These are phyloP conservation scores for Watsonalla cultraria DNA, from an alignment of 2,888 invertebrate genomes.

Conservation along the genomic window DNA sequence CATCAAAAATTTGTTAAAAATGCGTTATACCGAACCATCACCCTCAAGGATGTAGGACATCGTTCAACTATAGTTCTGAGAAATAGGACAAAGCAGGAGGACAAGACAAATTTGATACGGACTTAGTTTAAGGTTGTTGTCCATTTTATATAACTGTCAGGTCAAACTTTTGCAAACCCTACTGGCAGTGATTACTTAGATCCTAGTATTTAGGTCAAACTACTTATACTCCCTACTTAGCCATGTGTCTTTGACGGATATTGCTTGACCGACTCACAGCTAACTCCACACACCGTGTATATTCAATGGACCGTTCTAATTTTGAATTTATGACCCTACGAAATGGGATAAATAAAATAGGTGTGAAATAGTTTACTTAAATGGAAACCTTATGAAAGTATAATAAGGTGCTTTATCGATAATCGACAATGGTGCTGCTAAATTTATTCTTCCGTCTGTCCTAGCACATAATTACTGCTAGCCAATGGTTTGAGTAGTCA, in stretches of 20 bases:
- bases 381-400: neutral
- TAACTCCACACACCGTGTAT: neutral
- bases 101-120: neutral
- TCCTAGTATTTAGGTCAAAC: conserved; percentile 51
- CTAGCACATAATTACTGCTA: too few relatives aligned
- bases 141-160: too few relatives aligned
- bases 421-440: too few relatives aligned
- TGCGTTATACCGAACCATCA: too few relatives aligned
- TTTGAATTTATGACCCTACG: neutral
- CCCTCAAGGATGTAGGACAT: too few relatives aligned
- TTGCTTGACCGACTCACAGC: conserved; percentile 28
- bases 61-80: too few relatives aligned
- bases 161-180: conserved; percentile 30
- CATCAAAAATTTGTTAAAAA: too few relatives aligned
- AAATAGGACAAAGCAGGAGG: too few relatives aligned
- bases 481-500: too few relatives aligned
- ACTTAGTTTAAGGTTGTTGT: too few relatives aligned
- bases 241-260: conserved; percentile 30
- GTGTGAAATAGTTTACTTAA: neutral
- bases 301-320: neutral
- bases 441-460: too few relatives aligned
- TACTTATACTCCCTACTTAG: conserved; percentile 48
- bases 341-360: neutral
- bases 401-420: neutral
- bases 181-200: conserved; percentile 10